Percentiles rank a stretch among this genome's conserved stretches.
Conservation (phyloP, 1,140 invertebrate genomes). For the Drosophila azteca region DNA sequence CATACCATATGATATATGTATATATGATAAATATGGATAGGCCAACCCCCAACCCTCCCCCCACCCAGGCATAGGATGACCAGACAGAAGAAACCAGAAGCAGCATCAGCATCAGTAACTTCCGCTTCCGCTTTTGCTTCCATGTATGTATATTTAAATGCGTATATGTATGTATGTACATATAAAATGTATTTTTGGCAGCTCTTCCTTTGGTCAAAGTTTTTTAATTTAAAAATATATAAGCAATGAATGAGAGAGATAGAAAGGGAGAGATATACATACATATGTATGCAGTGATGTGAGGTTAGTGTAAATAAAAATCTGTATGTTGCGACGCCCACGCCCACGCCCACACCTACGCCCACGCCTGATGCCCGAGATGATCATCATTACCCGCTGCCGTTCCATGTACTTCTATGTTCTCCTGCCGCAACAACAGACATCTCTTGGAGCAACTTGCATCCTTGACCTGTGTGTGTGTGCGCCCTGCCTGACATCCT, state of each 20-base stretch:
- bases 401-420: neutral
- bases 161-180: slow-evolving; percentile 25
- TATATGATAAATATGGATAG: too few relatives aligned
- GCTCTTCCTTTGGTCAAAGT: slow-evolving; percentile 60
- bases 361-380: slow-evolving; percentile 3
- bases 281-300: neutral
- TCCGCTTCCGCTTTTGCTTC: too few relatives aligned
- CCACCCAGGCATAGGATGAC: slow-evolving; percentile 11
- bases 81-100: neutral
- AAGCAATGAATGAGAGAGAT: slow-evolving; percentile 14
- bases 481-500: slow-evolving; percentile 46
- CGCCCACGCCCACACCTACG: neutral
- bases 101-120: neutral
- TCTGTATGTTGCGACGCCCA: slow-evolving; percentile 1
- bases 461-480: slow-evolving; percentile 68
- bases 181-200: slow-evolving; percentile 46
- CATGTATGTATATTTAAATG: slow-evolving; percentile 4
- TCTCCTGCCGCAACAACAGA: neutral
- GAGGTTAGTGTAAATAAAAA: slow-evolving; percentile 60
- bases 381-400: slow-evolving; percentile 21
- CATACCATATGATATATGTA: neutral
- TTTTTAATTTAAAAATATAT: slow-evolving; percentile 72
- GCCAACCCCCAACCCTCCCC: too few relatives aligned
- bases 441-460: slow-evolving; percentile 19
- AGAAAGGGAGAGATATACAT: too few relatives aligned